Conservation (phyloP, 2,888 invertebrate genomes). For the Drosophila formosana region DNA sequence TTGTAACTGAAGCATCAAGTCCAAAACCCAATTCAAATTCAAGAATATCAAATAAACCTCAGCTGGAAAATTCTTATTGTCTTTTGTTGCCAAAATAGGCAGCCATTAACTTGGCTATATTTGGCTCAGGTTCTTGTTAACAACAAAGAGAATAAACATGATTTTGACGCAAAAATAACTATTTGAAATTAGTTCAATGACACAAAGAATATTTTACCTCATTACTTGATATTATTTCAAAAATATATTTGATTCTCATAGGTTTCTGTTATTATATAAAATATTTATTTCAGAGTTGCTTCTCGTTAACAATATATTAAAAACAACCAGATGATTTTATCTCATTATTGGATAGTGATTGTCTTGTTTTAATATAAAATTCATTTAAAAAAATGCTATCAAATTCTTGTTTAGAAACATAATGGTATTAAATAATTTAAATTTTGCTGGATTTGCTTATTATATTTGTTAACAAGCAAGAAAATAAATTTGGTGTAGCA, state of each 20-base stretch:
- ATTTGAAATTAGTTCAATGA: neutral
- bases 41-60: conserved; percentile 7
- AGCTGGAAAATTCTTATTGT: conserved; percentile 17
- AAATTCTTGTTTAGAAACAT: too few relatives aligned
- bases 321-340: neutral
- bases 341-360: neutral
- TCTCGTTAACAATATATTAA: too few relatives aligned
- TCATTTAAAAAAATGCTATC: neutral
- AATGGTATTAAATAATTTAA: neutral
- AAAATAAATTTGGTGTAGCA: too few relatives aligned
- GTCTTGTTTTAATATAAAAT: neutral
- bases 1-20: neutral
- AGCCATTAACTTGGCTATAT: conserved; percentile 11
- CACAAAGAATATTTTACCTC: neutral
- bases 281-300: too few relatives aligned
- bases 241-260: neutral
- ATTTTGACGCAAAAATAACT: neutral
- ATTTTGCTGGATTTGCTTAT: neutral
- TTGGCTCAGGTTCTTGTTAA: conserved; percentile 3
- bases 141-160: neutral
- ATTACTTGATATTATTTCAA: neutral
- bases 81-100: conserved; percentile 6
- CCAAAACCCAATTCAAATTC: conserved; percentile 18
- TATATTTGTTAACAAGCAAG: too few relatives aligned
- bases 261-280: too few relatives aligned